A percentile compares a stretch with the other conserved stretches of the same genome.
These are phyloP conservation scores for Micromys minutus DNA, from an alignment of 2,113 vertebrate species.

Conservation along the genomic window DNA sequence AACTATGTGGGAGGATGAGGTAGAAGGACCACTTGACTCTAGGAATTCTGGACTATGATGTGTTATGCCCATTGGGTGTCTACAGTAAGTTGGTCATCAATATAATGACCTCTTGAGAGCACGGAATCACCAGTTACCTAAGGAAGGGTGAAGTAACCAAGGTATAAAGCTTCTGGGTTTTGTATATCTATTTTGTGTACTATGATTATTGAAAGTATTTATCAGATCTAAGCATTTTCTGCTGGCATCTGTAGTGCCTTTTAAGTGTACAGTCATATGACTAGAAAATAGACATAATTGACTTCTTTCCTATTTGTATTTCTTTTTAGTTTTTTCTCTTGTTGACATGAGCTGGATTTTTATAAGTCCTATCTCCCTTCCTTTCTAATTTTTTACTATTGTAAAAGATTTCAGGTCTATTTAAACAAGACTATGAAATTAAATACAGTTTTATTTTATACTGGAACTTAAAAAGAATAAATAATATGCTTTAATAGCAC, in stretches of 20 bases:
- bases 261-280: not conserved
- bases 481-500: not conserved
- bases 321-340: not conserved
- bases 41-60: not conserved
- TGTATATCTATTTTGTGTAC: not conserved
- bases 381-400: conserved; percentile 1
- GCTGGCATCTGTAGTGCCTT: not conserved
- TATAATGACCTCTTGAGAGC: not conserved
- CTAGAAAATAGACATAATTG: not conserved
- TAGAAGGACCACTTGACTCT: not conserved
- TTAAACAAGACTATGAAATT: not conserved
- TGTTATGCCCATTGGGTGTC: not conserved
- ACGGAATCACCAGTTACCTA: not conserved
- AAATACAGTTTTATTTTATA: not conserved
- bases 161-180: not conserved
- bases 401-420: not conserved
- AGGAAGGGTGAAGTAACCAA: not conserved
- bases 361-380: not conserved
- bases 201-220: not conserved
- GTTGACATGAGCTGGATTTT: not conserved
- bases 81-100: not conserved
- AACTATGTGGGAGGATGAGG: not conserved
- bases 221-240: not conserved
- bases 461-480: not conserved
- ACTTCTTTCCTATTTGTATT: not conserved